These are phyloP conservation scores for Hirtodrosophila confusa DNA, from an alignment of 2,888 invertebrate species.

Conservation along the genomic window DNA sequence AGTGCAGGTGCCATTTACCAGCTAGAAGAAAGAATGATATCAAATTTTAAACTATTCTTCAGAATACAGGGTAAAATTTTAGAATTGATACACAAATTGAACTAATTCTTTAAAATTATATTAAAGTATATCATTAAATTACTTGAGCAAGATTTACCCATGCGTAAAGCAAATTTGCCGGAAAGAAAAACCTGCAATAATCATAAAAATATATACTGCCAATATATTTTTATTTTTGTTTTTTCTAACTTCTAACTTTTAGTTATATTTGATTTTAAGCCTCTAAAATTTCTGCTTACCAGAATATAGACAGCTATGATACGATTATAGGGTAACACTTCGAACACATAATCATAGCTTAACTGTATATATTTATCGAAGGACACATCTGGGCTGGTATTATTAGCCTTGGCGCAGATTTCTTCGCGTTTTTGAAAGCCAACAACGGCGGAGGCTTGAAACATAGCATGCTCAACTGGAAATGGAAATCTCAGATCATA, in stretches of 20 bases:
- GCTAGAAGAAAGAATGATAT: constrained; percentile 29
- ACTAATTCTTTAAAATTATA: too few species aligned
- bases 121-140: not conserved
- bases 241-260: too few species aligned
- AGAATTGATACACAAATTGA: too few species aligned
- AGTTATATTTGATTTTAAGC: too few species aligned
- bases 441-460: constrained; percentile 63
- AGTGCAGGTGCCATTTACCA: constrained; percentile 83
- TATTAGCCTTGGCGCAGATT: constrained; percentile 51
- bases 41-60: too few species aligned
- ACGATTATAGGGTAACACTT: constrained; percentile 64
- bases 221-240: too few species aligned
- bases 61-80: too few species aligned
- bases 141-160: too few species aligned
- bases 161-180: too few species aligned
- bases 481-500: not conserved
- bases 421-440: constrained; percentile 51
- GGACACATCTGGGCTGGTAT: constrained; percentile 46
- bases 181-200: too few species aligned
- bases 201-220: too few species aligned
- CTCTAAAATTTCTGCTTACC: too few species aligned
- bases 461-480: constrained; percentile 79
- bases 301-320: constrained; percentile 54
- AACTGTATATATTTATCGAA: constrained; percentile 60
- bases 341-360: constrained; percentile 77